These are phyloP conservation scores for Meleagris gallopavo DNA, from an alignment of 2,113 vertebrate genomes.

Conservation along the genomic window DNA sequence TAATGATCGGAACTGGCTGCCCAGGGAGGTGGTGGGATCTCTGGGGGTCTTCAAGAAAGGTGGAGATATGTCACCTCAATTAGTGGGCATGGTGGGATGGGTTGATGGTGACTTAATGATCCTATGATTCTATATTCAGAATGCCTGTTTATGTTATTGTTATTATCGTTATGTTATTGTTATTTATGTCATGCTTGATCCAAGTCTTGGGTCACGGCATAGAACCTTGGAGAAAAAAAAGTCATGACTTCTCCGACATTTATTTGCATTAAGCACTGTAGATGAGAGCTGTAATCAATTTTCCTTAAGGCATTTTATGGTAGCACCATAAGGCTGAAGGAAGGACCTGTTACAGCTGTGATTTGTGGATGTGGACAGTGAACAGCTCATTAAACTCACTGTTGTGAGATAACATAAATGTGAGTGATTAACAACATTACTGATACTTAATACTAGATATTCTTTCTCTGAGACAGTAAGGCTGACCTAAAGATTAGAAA, in stretches of 20 bases:
- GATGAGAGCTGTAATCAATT: not conserved
- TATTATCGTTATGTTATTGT: not conserved
- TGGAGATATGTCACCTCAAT: too few species aligned
- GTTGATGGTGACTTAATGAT: too few species aligned
- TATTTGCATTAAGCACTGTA: not conserved
- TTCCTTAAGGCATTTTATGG: not conserved
- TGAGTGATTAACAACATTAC: not conserved
- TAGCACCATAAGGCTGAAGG: not conserved
- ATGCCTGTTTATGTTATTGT: not conserved
- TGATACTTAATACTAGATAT: not conserved
- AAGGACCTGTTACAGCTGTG: not conserved
- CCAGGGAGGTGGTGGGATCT: too few species aligned
- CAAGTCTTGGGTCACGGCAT: not conserved
- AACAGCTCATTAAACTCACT: not conserved
- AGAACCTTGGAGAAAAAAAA: not conserved
- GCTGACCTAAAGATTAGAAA: not conserved
- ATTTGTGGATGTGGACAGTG: not conserved
- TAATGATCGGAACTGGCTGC: too few species aligned
- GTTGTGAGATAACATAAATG: not conserved
- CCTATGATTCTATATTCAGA: not conserved
- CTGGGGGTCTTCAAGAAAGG: too few species aligned
- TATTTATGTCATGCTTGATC: not conserved
- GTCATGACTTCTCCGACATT: not conserved
- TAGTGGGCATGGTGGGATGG: too few species aligned
- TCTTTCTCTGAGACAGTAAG: not conserved